These are phyloP conservation scores for Circaetus gallicus DNA, from an alignment of 2,113 vertebrate genomes.

Conservation along the genomic window DNA sequence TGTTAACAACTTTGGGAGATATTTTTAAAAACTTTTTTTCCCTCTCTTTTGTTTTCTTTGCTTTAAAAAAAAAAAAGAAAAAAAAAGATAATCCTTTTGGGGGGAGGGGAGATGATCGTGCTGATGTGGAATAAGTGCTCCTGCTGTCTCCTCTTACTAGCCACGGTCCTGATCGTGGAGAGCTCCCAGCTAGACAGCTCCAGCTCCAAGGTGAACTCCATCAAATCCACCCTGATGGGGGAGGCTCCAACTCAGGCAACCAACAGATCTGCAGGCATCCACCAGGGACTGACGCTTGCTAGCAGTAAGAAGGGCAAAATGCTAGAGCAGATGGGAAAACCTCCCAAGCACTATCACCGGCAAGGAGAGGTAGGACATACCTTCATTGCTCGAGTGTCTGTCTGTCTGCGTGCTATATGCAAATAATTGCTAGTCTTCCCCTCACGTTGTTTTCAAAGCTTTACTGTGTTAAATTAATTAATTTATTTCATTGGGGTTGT, in stretches of 20 bases:
- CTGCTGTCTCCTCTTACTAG: conserved; percentile 82
- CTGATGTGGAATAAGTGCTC: conserved; percentile 80
- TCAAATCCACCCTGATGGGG: conserved; percentile 84
- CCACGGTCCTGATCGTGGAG: conserved; percentile 82
- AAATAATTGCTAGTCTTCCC: neutral
- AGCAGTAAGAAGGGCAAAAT: conserved; percentile 86
- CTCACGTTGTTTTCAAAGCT: neutral
- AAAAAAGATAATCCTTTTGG: neutral
- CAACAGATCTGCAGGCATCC: conserved; percentile 79
- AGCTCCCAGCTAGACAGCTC: conserved; percentile 81
- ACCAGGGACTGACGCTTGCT: conserved; percentile 73
- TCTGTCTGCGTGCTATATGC: neutral
- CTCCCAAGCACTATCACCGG: conserved; percentile 46
- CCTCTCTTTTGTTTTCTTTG: neutral
- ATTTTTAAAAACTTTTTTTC: neutral
- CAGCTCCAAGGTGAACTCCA: conserved; percentile 89
- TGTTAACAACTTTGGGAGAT: neutral
- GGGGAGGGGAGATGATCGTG: conserved; percentile 74
- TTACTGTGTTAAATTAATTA: neutral
- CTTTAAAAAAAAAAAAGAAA: neutral
- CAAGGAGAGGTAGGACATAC: conserved; percentile 51
- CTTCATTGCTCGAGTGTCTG: neutral
- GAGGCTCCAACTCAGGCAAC: conserved; percentile 81
- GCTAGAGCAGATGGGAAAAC: conserved; percentile 82
- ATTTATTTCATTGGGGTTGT: neutral